Base-by-base conservation (phyloP, 2,888 invertebrate genomes). In the Glaucopsyche alexis region DNA sequence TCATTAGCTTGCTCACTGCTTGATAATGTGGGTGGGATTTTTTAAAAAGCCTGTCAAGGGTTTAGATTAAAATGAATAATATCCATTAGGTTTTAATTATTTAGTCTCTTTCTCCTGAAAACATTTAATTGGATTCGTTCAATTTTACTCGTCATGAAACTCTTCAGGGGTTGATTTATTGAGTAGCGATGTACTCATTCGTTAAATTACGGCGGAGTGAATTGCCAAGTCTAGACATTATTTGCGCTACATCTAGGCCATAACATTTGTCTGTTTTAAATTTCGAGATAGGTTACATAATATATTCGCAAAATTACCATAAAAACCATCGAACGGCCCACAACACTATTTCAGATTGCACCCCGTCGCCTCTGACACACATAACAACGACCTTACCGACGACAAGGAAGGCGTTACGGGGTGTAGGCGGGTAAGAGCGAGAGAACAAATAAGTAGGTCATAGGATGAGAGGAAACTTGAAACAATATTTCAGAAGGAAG, bases 301-400 rank as follows among this genome's bases (percentile, higher is more conserved):
- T 50, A 40, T 42, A 72, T 66, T 67, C 50, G n/a, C 2, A 66
- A 71, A 72, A 67, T 72, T 72, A 42, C 42, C 72, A 74, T 71
- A 55, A 72, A 72, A 74, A 66, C 49, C 71, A 76, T 75, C 76
- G 78, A 77, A 72, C 72, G 67, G 73, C 65, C 73, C 72, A 77
- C 87, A 80, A 84, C 87, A 83, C 82, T 84, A 84, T 86, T 88
- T 86, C 88, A 86, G 86, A 88, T 87, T 85, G 86, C 86, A 87
- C 88, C 86, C 84, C 85, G 82, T 84, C 85, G 82, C 85, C 83
- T 86, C 85, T 91, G 90, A 89, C 90, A 91, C 90, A 91, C 87
- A 88, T 91, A 87, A 84, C 80, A 82, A 80, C 89, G 90, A 91
- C 91, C 91, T 90, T 90, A 89, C 85, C 81, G 83, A 77, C 79